These are phyloP conservation scores for Brachyopa scutellaris DNA, from an alignment of 2,888 invertebrate genomes.

Conservation along the genomic window DNA sequence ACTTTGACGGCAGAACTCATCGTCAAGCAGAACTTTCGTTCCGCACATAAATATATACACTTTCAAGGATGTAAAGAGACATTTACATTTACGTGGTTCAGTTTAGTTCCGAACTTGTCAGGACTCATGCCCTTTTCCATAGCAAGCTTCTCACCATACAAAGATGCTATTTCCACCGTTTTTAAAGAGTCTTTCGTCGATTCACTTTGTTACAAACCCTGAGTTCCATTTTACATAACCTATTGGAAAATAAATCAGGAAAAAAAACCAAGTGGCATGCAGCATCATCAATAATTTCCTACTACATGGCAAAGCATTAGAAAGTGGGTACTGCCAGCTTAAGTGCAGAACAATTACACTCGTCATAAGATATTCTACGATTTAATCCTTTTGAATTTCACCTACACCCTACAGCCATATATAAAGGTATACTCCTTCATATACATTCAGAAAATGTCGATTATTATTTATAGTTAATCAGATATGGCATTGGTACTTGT, in stretches of 20 bases:
- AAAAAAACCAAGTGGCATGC: neutral
- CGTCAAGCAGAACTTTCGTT: no score
- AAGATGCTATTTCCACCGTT: no score
- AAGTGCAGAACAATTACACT: constrained; percentile 37
- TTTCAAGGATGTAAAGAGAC: no score
- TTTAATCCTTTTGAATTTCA: constrained; percentile 26
- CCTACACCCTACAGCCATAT: no score
- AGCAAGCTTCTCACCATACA: no score
- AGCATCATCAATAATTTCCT: constrained; percentile 45
- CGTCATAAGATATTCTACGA: constrained; percentile 25
- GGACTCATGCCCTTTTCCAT: no score
- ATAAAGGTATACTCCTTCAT: no score
- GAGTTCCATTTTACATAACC: neutral
- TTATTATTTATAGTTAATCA: constrained; percentile 63
- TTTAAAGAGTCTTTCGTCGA: no score
- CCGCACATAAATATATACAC: no score
- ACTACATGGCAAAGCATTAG: constrained; percentile 25
- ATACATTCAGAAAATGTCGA: constrained; percentile 25
- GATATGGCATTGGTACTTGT: constrained; percentile 32
- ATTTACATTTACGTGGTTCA: no score
- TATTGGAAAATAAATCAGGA: neutral
- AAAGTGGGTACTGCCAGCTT: constrained; percentile 23
- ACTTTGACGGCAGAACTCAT: no score
- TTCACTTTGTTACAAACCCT: neutral
- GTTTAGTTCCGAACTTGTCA: no score